phyloP scores from a whole-genome alignment of 2,113 vertebrate genomes.

The Dasyurus viverrinus region DNA sequence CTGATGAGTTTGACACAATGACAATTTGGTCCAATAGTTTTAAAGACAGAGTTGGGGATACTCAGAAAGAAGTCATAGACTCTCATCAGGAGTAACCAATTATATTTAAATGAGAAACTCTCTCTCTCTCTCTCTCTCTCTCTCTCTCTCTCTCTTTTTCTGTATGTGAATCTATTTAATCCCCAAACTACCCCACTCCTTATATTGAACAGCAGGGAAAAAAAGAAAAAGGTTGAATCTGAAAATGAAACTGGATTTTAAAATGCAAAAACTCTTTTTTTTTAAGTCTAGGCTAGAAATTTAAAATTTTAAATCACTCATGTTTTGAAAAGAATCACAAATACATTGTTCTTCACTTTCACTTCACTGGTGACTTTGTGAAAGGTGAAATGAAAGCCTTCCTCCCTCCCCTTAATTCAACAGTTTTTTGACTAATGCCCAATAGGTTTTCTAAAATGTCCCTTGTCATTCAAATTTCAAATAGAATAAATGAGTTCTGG shows the following conservation, averaged over 20 bases:
- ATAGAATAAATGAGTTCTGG: neutral
- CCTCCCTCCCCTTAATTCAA: neutral
- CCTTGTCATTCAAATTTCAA: neutral
- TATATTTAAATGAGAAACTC: neutral
- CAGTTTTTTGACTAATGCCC: slow-evolving; percentile 7
- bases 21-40: slow-evolving; percentile 26
- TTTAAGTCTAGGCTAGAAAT: neutral
- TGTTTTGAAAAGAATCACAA: slow-evolving; percentile 11
- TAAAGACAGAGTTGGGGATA: slow-evolving; percentile 27
- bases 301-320: slow-evolving; percentile 20
- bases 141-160: too few relatives aligned
- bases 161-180: neutral
- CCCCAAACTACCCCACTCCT: neutral
- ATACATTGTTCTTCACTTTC: neutral
- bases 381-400: neutral
- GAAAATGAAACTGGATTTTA: neutral
- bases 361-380: neutral
- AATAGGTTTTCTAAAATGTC: neutral
- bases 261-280: neutral
- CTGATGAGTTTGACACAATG: slow-evolving; percentile 41
- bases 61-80: neutral
- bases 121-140: too few relatives aligned
- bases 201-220: neutral
- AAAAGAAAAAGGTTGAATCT: neutral
- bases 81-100: slow-evolving; percentile 21